Conservation (phyloP, 2,888 invertebrate species). For the Erannis defoliaria region DNA sequence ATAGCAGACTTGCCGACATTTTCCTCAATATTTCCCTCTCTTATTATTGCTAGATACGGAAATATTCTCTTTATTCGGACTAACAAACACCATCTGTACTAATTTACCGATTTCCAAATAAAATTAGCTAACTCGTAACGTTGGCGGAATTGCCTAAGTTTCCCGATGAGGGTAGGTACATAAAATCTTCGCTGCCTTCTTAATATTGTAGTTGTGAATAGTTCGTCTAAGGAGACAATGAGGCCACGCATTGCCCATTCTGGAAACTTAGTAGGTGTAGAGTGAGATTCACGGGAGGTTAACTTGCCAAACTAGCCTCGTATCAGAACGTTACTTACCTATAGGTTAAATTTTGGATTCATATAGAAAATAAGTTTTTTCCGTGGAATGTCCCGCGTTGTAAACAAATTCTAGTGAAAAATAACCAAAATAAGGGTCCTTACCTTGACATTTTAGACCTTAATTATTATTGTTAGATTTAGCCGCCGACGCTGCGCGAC, state of each 20-base stretch:
- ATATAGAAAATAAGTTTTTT: no score
- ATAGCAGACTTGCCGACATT: slow-evolving; percentile 8
- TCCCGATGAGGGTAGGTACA: slow-evolving; percentile 37
- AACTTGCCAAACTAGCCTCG: neutral
- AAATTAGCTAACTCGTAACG: slow-evolving; percentile 39
- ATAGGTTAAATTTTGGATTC: neutral
- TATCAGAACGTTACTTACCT: neutral
- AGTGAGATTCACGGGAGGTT: neutral
- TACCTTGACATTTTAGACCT: no score
- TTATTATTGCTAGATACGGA: slow-evolving; percentile 20
- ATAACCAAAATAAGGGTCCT: no score
- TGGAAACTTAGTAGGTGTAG: slow-evolving; percentile 19
- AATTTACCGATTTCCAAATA: slow-evolving; percentile 40
- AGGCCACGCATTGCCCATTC: slow-evolving; percentile 33
- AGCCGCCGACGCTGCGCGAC: no score
- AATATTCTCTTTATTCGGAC: slow-evolving; percentile 20
- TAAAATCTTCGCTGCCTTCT: slow-evolving; percentile 33
- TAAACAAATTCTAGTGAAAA: no score
- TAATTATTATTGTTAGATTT: no score
- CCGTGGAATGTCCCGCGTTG: no score
- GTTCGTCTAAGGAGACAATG: slow-evolving; percentile 39
- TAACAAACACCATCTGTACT: slow-evolving; percentile 35
- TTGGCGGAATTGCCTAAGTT: slow-evolving; percentile 39
- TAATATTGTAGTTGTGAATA: slow-evolving; percentile 37
- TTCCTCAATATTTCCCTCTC: slow-evolving; percentile 18